These are phyloP conservation scores for Vireo griseus DNA, from an alignment of 2,797 vertebrate genomes.

Conservation along the genomic window DNA sequence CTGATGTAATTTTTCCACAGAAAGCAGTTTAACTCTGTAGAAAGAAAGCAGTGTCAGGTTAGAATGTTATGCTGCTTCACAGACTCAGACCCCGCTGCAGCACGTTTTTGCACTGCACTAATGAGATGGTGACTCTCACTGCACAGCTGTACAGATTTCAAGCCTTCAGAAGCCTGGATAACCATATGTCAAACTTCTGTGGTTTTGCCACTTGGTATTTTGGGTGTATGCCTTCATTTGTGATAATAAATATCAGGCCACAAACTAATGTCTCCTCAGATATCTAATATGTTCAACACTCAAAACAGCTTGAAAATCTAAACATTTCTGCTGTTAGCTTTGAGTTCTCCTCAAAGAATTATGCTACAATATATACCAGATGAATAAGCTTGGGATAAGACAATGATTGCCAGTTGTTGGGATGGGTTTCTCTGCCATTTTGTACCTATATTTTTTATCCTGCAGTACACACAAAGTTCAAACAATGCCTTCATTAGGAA, in stretches of 20 bases:
- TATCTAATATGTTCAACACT: slow-evolving; percentile 24
- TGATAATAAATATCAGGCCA: slow-evolving; percentile 53
- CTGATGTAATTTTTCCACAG: not conserved
- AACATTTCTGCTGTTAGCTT: slow-evolving; percentile 33
- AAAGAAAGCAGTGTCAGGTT: not conserved
- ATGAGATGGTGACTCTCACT: not conserved
- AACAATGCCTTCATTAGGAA: not conserved
- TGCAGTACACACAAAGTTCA: not conserved
- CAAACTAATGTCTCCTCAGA: slow-evolving; percentile 12
- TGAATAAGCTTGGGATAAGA: not conserved
- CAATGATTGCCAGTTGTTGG: not conserved
- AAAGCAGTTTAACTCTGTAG: not conserved
- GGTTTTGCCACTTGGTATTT: slow-evolving; percentile 23
- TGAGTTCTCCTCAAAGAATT: slow-evolving; percentile 3
- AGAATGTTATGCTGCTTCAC: not conserved
- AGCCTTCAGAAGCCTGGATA: not conserved
- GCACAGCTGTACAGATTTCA: not conserved
- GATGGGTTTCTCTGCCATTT: not conserved
- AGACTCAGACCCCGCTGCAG: not conserved
- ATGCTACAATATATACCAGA: slow-evolving; percentile 15
- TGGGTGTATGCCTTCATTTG: slow-evolving; percentile 21
- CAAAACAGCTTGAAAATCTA: slow-evolving; percentile 41
- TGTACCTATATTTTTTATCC: not conserved
- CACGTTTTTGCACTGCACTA: not conserved
- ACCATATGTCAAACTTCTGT: slow-evolving; percentile 5